Conservation (phyloP, 2,888 invertebrate species). For the Phortica okadai region DNA sequence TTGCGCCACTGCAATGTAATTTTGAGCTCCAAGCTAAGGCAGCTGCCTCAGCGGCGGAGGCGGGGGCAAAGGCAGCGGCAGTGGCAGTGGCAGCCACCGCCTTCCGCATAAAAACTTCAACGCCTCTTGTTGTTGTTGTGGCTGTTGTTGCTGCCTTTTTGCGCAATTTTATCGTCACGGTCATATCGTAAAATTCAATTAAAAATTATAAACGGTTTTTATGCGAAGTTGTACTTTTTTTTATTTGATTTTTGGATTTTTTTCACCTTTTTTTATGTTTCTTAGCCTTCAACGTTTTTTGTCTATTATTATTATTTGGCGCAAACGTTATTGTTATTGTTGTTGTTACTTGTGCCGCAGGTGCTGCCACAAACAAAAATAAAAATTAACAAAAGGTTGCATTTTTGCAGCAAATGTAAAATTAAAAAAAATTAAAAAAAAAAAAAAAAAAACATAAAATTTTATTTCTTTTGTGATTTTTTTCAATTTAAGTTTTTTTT, state of each 20-base stretch:
- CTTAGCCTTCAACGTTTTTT: background rate
- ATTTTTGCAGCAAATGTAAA: background rate
- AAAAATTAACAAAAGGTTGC: background rate
- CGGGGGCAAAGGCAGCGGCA: background rate
- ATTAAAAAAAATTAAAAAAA: background rate
- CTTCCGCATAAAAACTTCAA: slow-evolving; percentile 24
- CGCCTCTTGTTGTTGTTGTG: slow-evolving; percentile 6
- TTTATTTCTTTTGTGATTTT: slow-evolving; percentile 2
- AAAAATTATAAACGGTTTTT: slow-evolving; percentile 22
- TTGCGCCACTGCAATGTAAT: background rate
- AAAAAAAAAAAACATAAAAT: background rate
- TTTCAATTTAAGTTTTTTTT: background rate
- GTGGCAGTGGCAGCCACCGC: background rate
- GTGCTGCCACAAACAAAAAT: background rate
- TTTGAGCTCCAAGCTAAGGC: background rate
- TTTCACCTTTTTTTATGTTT: background rate
- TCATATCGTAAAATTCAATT: slow-evolving; percentile 17
- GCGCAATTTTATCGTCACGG: background rate
- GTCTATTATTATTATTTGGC: background rate
- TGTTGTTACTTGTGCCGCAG: slow-evolving; percentile 1
- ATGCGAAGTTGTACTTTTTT: slow-evolving; percentile 4
- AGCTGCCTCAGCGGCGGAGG: background rate
- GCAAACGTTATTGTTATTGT: background rate
- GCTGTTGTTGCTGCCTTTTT: background rate
- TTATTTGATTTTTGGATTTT: background rate